Percentiles rank a stretch among this genome's conserved stretches.
phyloP scores from a whole-genome alignment of 2,113 vertebrate genomes.

The Elephas maximus region DNA sequence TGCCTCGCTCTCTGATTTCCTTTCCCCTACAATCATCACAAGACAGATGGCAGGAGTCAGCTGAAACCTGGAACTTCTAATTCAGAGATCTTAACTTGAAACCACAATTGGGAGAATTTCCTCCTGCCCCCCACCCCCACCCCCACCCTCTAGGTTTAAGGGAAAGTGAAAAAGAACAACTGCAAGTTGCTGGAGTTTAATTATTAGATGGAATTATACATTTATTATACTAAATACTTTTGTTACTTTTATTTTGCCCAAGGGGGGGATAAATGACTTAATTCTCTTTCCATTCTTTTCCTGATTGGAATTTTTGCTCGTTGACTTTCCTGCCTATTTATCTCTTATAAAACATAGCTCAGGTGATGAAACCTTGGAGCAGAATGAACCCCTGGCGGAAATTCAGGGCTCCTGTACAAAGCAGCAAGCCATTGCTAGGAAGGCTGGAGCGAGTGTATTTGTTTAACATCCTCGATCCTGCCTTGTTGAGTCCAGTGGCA shows the following conservation, averaged over 20 bases:
- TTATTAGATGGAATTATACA: constrained; percentile 58
- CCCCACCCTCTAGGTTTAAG: not conserved
- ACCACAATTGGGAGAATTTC: not conserved
- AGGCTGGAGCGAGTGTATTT: constrained; percentile 43
- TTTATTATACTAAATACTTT: constrained; percentile 65
- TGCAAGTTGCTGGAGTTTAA: constrained; percentile 53
- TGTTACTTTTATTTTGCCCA: constrained; percentile 71
- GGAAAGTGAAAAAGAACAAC: constrained; percentile 28
- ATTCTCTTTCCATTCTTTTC: constrained; percentile 72
- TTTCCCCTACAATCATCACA: not conserved
- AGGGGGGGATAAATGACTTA: constrained; percentile 71
- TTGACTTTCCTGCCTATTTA: constrained; percentile 22
- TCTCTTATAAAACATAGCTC: constrained; percentile 62
- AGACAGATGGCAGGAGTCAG: not conserved
- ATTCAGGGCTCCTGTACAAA: not conserved
- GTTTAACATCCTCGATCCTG: constrained; percentile 63
- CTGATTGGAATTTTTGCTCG: constrained; percentile 51
- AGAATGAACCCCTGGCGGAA: constrained; percentile 35
- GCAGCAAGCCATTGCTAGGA: not conserved
- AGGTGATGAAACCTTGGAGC: constrained; percentile 64
- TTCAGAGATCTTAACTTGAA: constrained; percentile 30
- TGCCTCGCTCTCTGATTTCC: not conserved
- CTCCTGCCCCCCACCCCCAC: not conserved
- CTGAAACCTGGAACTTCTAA: not conserved
- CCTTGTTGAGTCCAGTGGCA: constrained; percentile 46